Base-by-base conservation (phyloP, 2,888 invertebrate species). In the Acrocera orbiculus region DNA sequence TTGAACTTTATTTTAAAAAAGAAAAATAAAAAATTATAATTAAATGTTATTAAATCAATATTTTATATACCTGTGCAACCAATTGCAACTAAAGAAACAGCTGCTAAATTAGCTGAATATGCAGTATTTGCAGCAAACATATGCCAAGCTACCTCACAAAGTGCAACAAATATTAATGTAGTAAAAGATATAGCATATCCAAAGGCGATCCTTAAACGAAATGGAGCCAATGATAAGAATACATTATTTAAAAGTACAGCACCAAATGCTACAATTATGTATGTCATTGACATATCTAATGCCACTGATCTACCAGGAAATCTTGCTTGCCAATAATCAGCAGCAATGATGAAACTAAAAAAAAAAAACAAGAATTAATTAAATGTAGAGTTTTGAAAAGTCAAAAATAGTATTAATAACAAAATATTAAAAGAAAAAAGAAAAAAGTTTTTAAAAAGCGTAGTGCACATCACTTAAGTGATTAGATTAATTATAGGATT, bases 241-340 rank as follows among this genome's bases (percentile, higher is more conserved):
- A 86, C 62, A 52, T 89, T 90, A 59, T 87, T 90, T 34, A 76
- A 69, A 41, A 86, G 63, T 6, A 90, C 90, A 4, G 89, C 85
- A 37, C 78, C 69, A 48, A 89, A 85, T 17, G 89, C 87, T 42
- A 83, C 78, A n/a, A 79, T 69, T 44, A 90, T 87, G 59, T 90
- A 90, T 25, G 87, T 82, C 41, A 86, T 70, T 10, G 86, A 86
- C 80, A 90, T 86, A 56, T 90, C 90, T 55, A 90, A 80, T 49
- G 89, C 79, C 40, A 90, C 85, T 2, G 82, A 80, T 1, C 81
- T 73, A 35, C 75, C 75, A 1, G 85, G 86, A 56, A 82, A 89
- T 44, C 79, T 71, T 14, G 69, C 66, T 62, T 86, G 83, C 64
- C 86, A 90, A 61, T 85, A 90, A 61, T 90, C 90, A 46, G 86